Evolutionary conservation across 2,797 vertebrate genomes (phyloP).

Genomic region (Neomorphus geoffroyi): DNA sequence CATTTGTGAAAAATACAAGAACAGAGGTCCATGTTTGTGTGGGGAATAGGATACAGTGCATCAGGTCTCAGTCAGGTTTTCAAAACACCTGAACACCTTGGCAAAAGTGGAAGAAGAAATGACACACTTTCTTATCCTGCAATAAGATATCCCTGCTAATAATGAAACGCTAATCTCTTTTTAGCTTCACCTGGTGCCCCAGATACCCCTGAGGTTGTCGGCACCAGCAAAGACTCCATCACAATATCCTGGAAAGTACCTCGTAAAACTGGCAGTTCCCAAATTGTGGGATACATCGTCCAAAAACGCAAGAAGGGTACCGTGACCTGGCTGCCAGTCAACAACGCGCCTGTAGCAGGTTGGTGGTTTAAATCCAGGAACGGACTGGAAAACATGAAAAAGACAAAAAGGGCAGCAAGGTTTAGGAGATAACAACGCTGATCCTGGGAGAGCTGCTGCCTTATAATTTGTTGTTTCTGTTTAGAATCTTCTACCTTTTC

Average conservation of each 20-base stretch:
- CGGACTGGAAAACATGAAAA: not conserved
- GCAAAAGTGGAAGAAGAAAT: not conserved
- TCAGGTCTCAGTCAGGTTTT: not conserved
- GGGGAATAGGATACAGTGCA: not conserved
- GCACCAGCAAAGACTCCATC: constrained; percentile 76
- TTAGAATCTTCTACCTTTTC: not conserved
- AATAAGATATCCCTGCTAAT: not conserved
- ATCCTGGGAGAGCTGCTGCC: not conserved
- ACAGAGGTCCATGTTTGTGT: not conserved
- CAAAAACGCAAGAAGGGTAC: constrained; percentile 88
- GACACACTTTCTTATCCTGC: not conserved
- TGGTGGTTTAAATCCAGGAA: not conserved
- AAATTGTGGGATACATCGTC: constrained; percentile 82
- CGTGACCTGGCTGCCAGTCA: constrained; percentile 81
- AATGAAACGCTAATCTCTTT: not conserved
- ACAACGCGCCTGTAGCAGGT: constrained; percentile 79
- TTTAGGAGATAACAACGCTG: not conserved
- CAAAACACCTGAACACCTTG: not conserved
- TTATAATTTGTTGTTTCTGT: not conserved
- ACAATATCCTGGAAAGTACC: constrained; percentile 83
- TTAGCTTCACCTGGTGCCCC: constrained; percentile 83
- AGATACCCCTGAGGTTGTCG: constrained; percentile 78
- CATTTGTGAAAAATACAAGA: not conserved
- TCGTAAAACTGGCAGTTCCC: constrained; percentile 74
- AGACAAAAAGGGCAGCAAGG: not conserved